Evolutionary conservation across 1,140 invertebrate genomes (phyloP), one percentile per base, ranked within the genome.

Genomic region (Eciton burchellii): DNA sequence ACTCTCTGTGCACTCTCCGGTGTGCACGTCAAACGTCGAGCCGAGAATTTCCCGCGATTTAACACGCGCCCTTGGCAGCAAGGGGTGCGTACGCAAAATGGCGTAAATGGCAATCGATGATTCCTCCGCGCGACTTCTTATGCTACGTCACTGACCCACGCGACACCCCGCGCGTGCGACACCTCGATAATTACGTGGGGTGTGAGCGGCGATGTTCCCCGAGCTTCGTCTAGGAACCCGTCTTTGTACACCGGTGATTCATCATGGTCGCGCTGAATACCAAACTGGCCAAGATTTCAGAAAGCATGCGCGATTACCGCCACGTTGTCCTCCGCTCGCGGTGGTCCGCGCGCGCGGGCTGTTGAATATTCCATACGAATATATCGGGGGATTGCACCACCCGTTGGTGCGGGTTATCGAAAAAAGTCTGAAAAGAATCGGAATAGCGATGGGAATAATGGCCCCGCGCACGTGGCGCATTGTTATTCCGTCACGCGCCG

Each of bases 151-250:
- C 14, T 41, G 72, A 63, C 82, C 65, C 71, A 72, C 63, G 71
- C 24, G 71, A 65, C 26, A 63, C 9, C 1, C 65, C 41, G 81
- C 41, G 47, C 71, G 56, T 56, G 52, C 57, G 49, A 59, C 63
- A 49, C 2, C 16, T 52, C n/a, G 19, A 77, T 84, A 60, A 70
- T 87, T 85, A 83, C 66, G 79, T 73, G 21, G 21, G 41, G 43
- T 82, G 77, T 86, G 66, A 35, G 56, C n/a, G 54, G 49, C 70
- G 3, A n/a, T 16, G 43, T 16, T 19, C 14, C 52, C 14, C 52
- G 43, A 35, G 47, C 43, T 62, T 19, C 1, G 16, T 19, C 29
- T 68, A 65, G 11, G 60, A 29, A 66, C 60, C 52, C 56, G 45
- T 84, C 71, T 59, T 8, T 4, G n/a, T 49, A 49, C 12, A 3